Conservation (phyloP, 1,140 invertebrate genomes). For the Drosophila willistoni region DNA sequence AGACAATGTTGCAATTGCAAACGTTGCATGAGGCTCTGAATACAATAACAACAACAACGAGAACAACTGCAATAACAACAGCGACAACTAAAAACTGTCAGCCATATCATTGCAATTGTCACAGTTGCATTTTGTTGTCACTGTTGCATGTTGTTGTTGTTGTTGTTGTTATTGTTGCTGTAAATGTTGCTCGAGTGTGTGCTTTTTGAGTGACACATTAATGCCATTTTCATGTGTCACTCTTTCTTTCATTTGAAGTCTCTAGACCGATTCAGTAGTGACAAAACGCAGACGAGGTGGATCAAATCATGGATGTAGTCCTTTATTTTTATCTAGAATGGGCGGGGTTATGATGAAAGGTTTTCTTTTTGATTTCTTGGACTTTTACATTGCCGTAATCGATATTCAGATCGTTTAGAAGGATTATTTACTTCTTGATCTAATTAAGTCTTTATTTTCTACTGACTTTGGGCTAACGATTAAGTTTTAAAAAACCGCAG, state of each 20-base stretch:
- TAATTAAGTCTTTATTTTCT: no score
- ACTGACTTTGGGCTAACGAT: no score
- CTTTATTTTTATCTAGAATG: neutral
- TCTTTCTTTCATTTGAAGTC: conserved; percentile 75
- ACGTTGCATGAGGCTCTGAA: conserved; percentile 52
- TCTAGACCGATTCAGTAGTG: conserved; percentile 8
- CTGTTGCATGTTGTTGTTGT: conserved; percentile 33
- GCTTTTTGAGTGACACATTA: conserved; percentile 81
- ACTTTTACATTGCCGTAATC: no score
- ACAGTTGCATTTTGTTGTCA: conserved; percentile 59
- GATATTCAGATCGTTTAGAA: no score
- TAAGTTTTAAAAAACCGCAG: no score
- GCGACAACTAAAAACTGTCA: conserved; percentile 59
- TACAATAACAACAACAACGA: neutral
- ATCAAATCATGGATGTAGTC: neutral
- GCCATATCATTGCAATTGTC: conserved; percentile 77
- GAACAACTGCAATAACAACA: neutral
- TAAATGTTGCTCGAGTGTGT: conserved; percentile 49
- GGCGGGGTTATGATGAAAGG: neutral
- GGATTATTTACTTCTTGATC: no score
- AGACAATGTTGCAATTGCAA: conserved; percentile 77
- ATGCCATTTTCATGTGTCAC: conserved; percentile 81
- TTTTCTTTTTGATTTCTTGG: no score
- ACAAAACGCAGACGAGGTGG: neutral
- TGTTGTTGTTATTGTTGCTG: conserved; percentile 40